Evolutionary conservation across 2,888 invertebrate species (phyloP).

Genomic region (Xylota sylvarum): DNA sequence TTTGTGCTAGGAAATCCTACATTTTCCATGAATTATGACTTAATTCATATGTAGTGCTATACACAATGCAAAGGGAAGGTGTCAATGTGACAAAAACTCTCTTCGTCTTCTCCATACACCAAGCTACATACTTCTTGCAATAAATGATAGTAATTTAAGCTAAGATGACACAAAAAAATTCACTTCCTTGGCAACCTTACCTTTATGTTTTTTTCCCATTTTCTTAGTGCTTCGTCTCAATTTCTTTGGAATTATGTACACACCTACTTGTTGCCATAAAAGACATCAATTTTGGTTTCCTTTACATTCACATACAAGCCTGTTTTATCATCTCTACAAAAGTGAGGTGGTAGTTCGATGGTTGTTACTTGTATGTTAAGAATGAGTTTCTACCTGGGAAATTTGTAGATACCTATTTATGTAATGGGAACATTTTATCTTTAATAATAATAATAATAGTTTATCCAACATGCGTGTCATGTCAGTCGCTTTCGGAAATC

Average conservation of each 20-base stretch:
- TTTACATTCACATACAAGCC: not conserved
- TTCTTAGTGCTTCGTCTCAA: not conserved
- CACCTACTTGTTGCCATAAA: conserved; percentile 10
- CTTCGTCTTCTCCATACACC: conserved; percentile 20
- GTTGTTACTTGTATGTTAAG: not conserved
- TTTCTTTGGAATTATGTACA: not conserved
- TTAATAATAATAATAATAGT: not conserved
- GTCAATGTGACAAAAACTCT: conserved; percentile 54
- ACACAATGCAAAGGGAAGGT: conserved; percentile 23
- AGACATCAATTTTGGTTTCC: not conserved
- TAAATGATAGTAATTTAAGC: conserved; percentile 25
- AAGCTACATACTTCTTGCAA: not conserved
- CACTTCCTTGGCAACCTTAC: conserved; percentile 8
- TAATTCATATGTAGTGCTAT: conserved; percentile 15
- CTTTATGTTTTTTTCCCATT: not conserved
- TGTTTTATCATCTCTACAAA: not conserved
- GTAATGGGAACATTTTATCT: not conserved
- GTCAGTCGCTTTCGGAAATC: not conserved
- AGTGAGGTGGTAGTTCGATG: not conserved
- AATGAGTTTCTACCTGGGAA: not conserved
- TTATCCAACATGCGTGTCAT: not conserved
- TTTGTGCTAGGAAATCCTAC: conserved; percentile 9
- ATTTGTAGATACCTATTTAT: not conserved
- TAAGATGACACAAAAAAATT: conserved; percentile 34
- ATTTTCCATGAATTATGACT: conserved; percentile 25